Base-by-base conservation (phyloP, 2,888 invertebrate genomes). In the Syritta pipiens region DNA sequence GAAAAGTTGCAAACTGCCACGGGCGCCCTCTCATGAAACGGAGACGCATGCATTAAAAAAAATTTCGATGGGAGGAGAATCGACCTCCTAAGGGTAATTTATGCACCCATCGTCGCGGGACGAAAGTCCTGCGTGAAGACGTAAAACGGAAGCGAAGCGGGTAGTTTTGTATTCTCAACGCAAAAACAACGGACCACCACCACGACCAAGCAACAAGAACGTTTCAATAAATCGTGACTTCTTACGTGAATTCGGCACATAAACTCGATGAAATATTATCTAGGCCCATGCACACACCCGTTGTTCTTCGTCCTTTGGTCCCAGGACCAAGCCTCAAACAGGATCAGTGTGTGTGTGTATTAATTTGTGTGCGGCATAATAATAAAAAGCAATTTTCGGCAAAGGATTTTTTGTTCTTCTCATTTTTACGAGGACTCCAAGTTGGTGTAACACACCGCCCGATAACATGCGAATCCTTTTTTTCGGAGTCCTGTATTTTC, bases 211-310 rank as follows among this genome's bases (percentile, higher is more conserved):
- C 60, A 49, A 69, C 49, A 51, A 24, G 12, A 60, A 20, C 46
- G 72, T 24, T 67, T 10, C 60, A 68, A 79, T 79, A 79, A 68
- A 79, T 74, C 79, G 53, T 68, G 60, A 68, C 79, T 68, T 71
- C 62, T 74, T 57, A 68, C 79, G 74, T 79, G 74, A 79, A 79
- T 74, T 79, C 62, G 74, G 68, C 74, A 68, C 74, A 79, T 79
- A 74, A 79, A 74, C 46, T 68, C 62, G 60, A 74, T 79, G 74
- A 79, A 68, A 62, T 79, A 79, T 79, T 79, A 68, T 79, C 67
- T 62, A 37, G 48, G 60, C 55, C 55, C 42, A 40, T 57, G 37
- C 32, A 60, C 65, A 65, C 72, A 79, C 79, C 55, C 67, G 60
- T n/a, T n/a, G n/a, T n/a, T n/a, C n/a, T n/a, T n/a, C n/a, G n/a